Percentiles rank a stretch among this genome's conserved stretches.
Evolutionary conservation across 1,140 invertebrate genomes (phyloP).

Genomic region (Papilio xuthus): DNA sequence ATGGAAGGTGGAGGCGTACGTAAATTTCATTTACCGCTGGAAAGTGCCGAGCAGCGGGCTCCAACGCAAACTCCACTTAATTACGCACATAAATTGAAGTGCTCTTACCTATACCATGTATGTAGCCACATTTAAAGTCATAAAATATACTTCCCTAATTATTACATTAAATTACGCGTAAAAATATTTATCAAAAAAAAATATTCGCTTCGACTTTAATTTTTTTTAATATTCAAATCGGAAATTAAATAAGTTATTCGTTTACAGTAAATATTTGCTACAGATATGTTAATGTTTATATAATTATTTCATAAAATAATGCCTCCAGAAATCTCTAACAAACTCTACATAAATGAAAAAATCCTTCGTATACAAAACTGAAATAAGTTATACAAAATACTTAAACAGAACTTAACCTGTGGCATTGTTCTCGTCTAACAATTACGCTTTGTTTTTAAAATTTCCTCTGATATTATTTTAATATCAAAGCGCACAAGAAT

Average conservation of each 20-base stretch:
- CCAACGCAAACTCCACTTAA: slow-evolving; percentile 79
- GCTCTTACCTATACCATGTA: slow-evolving; percentile 73
- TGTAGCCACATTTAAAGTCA: slow-evolving; percentile 69
- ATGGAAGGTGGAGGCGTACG: slow-evolving; percentile 75
- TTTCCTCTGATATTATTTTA: slow-evolving; percentile 20
- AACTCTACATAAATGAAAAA: neutral
- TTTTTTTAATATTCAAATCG: neutral
- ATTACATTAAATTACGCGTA: slow-evolving; percentile 13
- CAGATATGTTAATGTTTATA: too few relatives aligned
- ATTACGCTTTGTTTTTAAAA: slow-evolving; percentile 17
- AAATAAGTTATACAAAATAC: neutral
- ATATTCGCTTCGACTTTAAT: neutral
- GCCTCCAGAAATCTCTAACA: neutral
- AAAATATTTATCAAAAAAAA: slow-evolving; percentile 2
- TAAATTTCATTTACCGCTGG: slow-evolving; percentile 80
- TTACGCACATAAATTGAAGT: slow-evolving; percentile 80
- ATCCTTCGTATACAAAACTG: neutral
- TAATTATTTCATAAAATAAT: too few relatives aligned
- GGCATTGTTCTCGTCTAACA: slow-evolving; percentile 20
- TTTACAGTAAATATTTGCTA: too few relatives aligned
- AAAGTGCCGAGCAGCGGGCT: slow-evolving; percentile 74
- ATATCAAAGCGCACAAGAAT: slow-evolving; percentile 19
- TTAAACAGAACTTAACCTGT: slow-evolving; percentile 19
- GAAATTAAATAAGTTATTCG: too few relatives aligned
- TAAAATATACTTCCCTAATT: slow-evolving; percentile 56